Conservation (phyloP, 2,113 vertebrate genomes). For the Cathartes aura region DNA sequence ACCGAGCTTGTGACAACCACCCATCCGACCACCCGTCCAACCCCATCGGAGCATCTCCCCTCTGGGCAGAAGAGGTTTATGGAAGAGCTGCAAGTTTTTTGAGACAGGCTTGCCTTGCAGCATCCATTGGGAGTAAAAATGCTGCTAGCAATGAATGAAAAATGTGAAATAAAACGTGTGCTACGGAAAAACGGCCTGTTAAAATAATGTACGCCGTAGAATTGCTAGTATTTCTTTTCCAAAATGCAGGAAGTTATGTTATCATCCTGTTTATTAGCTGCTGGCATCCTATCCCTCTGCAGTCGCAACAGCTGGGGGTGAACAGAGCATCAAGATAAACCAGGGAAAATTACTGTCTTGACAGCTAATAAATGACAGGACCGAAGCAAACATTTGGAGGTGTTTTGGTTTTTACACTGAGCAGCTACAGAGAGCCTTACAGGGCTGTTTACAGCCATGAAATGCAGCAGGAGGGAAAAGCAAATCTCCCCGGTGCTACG, state of each 20-base stretch:
- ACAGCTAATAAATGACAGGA: background rate
- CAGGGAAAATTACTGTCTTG: background rate
- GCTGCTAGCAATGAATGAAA: background rate
- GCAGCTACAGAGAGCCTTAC: background rate
- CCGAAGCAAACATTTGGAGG: background rate
- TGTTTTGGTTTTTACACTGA: background rate
- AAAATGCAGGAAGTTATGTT: background rate
- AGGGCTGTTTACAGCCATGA: background rate
- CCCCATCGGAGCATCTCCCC: fast-evolving
- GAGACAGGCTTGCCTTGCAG: background rate
- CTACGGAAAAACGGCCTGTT: background rate
- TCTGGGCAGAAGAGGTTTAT: background rate
- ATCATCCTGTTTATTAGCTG: background rate
- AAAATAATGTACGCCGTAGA: background rate
- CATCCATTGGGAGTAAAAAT: background rate
- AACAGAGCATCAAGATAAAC: background rate
- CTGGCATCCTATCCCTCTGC: background rate
- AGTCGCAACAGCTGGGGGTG: background rate
- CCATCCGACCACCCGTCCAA: background rate
- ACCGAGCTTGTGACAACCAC: background rate
- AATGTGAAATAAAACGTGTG: background rate
- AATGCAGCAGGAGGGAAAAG: background rate
- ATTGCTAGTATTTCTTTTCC: background rate
- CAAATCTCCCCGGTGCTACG: background rate
- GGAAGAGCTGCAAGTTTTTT: background rate